Percentiles rank a stretch among this genome's conserved stretches.
phyloP scores from a whole-genome alignment of 2,888 invertebrate genomes.

The Philereme transversata region DNA sequence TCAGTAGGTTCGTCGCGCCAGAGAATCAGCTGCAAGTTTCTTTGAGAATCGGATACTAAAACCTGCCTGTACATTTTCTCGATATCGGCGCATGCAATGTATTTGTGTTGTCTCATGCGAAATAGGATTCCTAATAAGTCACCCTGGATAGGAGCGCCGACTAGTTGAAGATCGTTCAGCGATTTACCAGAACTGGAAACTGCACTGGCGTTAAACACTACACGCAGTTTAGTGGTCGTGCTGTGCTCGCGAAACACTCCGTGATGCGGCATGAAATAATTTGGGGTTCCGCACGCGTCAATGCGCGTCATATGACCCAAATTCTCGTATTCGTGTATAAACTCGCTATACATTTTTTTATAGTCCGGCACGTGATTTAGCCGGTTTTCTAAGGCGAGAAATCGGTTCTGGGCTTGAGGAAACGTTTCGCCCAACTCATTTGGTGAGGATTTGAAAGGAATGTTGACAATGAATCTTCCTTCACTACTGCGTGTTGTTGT shows the following conservation, averaged over 20 bases:
- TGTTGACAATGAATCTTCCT: constrained; percentile 25
- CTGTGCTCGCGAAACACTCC: constrained; percentile 34
- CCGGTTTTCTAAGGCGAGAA: constrained; percentile 4
- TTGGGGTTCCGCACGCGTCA: background rate
- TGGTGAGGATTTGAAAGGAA: constrained; percentile 27
- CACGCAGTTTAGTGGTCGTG: constrained; percentile 33
- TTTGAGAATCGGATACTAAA: constrained; percentile 38
- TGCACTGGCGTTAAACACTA: constrained; percentile 36
- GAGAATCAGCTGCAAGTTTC: constrained; percentile 46
- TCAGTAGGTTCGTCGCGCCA: constrained; percentile 42
- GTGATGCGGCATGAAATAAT: constrained; percentile 39
- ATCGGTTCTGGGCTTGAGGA: constrained; percentile 5
- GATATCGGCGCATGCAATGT: constrained; percentile 43
- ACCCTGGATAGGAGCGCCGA: constrained; percentile 42
- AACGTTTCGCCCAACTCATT: background rate
- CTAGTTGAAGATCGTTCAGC: constrained; percentile 38
- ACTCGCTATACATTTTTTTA: constrained; percentile 25
- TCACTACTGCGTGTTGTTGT: constrained; percentile 16
- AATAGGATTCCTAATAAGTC: constrained; percentile 45
- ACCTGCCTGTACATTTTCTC: constrained; percentile 50
- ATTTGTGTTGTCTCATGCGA: constrained; percentile 36
- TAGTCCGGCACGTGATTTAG: constrained; percentile 1
- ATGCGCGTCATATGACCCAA: constrained; percentile 36
- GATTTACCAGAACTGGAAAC: constrained; percentile 30
- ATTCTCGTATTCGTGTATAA: constrained; percentile 31